Percentiles rank a stretch among this genome's conserved stretches.
Conservation (phyloP, 2,797 vertebrate species). For the Capromys pilorides region DNA sequence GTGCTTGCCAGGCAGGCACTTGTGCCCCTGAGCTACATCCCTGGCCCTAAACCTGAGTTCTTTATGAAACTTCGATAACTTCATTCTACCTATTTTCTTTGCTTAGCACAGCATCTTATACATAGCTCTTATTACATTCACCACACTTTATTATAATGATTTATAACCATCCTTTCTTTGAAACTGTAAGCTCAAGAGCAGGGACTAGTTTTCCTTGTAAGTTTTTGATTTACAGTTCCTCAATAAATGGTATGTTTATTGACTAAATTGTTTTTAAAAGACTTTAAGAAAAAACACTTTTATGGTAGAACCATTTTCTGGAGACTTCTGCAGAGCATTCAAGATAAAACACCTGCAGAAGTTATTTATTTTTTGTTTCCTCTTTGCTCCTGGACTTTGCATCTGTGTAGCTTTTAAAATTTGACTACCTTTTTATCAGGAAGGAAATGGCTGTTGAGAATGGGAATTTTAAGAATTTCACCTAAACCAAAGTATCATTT, state of each 20-base stretch:
- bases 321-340: conserved; percentile 2
- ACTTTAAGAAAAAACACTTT: conserved; percentile 20
- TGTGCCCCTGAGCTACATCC: too few relatives aligned
- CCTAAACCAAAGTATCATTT: not conserved
- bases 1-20: too few relatives aligned
- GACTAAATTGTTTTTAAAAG: conserved; percentile 48
- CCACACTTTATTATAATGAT: conserved; percentile 5
- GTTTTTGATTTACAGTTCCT: conserved; percentile 16
- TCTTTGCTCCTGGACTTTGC: conserved; percentile 60
- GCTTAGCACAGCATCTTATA: not conserved
- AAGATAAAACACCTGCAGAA: conserved; percentile 15
- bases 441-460: conserved; percentile 42
- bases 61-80: conserved; percentile 18
- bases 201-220: conserved; percentile 42
- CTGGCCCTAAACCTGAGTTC: not conserved
- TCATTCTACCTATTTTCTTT: not conserved
- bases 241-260: conserved; percentile 49
- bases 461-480: conserved; percentile 51
- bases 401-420: conserved; percentile 22
- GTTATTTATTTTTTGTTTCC: conserved; percentile 53
- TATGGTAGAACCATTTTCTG: conserved; percentile 24
- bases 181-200: conserved; percentile 49
- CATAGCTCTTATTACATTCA: not conserved
- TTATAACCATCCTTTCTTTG: conserved; percentile 63
- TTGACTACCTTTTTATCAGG: conserved; percentile 45